Evolutionary conservation across 2,113 vertebrate species (phyloP).

Genomic region (Macaca mulatta): DNA sequence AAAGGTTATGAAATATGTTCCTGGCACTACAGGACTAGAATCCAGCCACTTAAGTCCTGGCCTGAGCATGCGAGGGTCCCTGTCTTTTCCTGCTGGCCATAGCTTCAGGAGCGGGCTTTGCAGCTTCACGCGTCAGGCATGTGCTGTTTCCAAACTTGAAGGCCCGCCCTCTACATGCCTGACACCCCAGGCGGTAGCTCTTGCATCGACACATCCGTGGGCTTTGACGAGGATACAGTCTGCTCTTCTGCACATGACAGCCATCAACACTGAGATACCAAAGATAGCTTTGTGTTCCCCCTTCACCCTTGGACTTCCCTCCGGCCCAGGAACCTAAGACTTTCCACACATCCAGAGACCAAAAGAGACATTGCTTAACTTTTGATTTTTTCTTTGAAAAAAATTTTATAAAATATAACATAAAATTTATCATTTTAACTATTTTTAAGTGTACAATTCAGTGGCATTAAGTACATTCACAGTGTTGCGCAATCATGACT

Average conservation of each 20-base stretch:
- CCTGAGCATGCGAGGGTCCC: not conserved
- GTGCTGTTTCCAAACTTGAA: rapidly evolving
- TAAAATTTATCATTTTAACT: not conserved
- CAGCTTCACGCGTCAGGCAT: not conserved
- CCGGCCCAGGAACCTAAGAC: not conserved
- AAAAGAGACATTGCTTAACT: not conserved
- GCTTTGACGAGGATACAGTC: not conserved
- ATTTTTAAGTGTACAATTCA: too few relatives aligned
- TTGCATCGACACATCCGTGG: rapidly evolving
- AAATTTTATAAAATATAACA: not conserved
- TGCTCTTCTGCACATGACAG: not conserved
- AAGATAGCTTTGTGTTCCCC: too few relatives aligned
- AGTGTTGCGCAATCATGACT: rapidly evolving
- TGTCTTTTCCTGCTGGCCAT: not conserved
- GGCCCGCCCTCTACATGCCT: rapidly evolving
- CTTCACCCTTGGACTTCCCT: not conserved
- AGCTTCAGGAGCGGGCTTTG: too few relatives aligned
- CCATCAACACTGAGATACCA: not conserved
- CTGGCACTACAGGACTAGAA: not conserved
- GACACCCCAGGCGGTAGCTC: rapidly evolving
- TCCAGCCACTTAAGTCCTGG: rapidly evolving
- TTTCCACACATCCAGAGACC: not conserved
- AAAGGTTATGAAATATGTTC: not conserved
- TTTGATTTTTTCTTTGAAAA: not conserved
- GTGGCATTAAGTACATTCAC: too few relatives aligned